Conservation (phyloP, 1,140 invertebrate species). For the Apis florea region DNA sequence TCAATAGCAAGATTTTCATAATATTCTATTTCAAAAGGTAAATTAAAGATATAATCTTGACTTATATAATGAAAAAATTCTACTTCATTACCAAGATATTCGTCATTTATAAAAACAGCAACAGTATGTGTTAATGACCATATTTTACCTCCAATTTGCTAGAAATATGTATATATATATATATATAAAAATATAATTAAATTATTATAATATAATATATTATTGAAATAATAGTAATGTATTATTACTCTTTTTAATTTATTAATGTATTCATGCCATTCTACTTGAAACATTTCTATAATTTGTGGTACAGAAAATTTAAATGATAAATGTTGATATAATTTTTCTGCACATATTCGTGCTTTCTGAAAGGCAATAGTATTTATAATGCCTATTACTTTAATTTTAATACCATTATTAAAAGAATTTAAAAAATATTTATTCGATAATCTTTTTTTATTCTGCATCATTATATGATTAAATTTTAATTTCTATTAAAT, state of each 20-base stretch:
- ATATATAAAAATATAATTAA: conserved; percentile 28
- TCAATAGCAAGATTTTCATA: conserved; percentile 50
- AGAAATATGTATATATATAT: conserved; percentile 26
- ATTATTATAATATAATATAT: background rate
- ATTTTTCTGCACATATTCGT: conserved; percentile 47
- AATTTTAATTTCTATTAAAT: background rate
- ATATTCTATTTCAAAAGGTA: conserved; percentile 43
- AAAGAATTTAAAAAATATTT: background rate
- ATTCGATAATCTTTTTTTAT: background rate
- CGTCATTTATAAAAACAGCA: conserved; percentile 56
- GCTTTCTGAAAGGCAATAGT: conserved; percentile 44
- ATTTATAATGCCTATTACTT: conserved; percentile 44
- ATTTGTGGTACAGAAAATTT: conserved; percentile 53
- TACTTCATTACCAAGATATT: conserved; percentile 56
- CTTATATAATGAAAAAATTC: conserved; percentile 50
- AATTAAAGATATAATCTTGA: conserved; percentile 44
- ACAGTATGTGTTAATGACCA: conserved; percentile 55
- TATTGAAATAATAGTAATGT: background rate
- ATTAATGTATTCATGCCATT: conserved; percentile 53
- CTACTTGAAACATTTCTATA: conserved; percentile 55
- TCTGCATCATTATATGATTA: background rate
- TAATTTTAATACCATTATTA: conserved; percentile 26
- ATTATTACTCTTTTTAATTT: conserved; percentile 54
- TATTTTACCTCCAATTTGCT: conserved; percentile 45
- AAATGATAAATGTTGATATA: conserved; percentile 48